These are phyloP conservation scores for Podabrus alpinus DNA, from an alignment of 2,888 invertebrate genomes.

Conservation along the genomic window DNA sequence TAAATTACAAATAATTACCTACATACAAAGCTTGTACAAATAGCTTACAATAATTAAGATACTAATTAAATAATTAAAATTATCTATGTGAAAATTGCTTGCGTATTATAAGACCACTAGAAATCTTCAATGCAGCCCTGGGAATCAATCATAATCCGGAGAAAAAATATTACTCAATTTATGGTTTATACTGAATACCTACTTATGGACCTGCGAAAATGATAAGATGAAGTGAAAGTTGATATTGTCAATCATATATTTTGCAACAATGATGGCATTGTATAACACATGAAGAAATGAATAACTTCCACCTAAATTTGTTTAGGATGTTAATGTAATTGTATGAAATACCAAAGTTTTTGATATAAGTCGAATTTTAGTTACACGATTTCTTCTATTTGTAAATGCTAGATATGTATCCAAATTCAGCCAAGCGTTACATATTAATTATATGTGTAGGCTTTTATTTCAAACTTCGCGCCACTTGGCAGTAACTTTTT, in stretches of 20 bases:
- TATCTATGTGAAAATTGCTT: neutral
- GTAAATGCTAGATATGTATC: constrained; percentile 45
- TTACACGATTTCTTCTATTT: constrained; percentile 35
- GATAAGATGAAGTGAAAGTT: neutral
- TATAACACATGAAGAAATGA: neutral
- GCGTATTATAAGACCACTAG: neutral
- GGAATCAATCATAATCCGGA: neutral
- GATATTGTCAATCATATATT: neutral
- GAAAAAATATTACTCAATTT: neutral
- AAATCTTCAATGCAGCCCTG: neutral
- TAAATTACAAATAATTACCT: neutral
- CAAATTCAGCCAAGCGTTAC: constrained; percentile 43
- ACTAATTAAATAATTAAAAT: neutral
- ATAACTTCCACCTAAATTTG: neutral
- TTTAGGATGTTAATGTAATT: neutral
- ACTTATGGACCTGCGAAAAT: neutral
- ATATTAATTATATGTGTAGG: constrained; percentile 50
- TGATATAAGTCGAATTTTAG: neutral
- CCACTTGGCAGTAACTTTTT: too few relatives aligned
- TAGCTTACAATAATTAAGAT: neutral
- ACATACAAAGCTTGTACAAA: neutral
- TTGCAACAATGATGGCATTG: neutral
- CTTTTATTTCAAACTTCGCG: too few relatives aligned
- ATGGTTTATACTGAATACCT: neutral
- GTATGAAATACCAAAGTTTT: neutral